Percentiles rank a stretch among this genome's conserved stretches.
Evolutionary conservation across 1,140 invertebrate species (phyloP).

Genomic region (Chrysopa pallens): DNA sequence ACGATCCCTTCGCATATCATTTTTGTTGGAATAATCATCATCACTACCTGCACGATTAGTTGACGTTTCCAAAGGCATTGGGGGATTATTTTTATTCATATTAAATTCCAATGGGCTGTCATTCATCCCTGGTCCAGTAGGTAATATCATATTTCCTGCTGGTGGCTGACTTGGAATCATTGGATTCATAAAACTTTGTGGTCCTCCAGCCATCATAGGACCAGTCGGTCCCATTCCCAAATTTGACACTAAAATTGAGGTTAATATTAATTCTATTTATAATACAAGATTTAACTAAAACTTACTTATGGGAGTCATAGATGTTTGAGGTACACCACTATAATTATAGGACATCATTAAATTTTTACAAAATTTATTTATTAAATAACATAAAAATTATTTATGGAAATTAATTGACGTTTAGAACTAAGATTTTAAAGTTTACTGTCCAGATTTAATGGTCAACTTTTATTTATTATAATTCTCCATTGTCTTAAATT

Average conservation of each 20-base stretch:
- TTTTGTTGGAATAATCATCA: slow-evolving; percentile 24
- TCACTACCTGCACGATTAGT: slow-evolving; percentile 17
- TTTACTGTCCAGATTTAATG: too few relatives aligned
- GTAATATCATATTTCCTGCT: slow-evolving; percentile 4
- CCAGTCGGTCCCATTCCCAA: not conserved
- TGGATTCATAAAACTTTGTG: not conserved
- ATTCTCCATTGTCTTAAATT: too few relatives aligned
- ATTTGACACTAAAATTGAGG: not conserved
- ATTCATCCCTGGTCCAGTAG: slow-evolving; percentile 35
- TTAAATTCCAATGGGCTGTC: slow-evolving; percentile 49
- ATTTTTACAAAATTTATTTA: too few relatives aligned
- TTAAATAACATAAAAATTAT: too few relatives aligned
- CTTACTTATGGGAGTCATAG: slow-evolving; percentile 2
- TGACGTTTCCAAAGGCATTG: slow-evolving; percentile 21
- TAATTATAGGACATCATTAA: slow-evolving; percentile 1
- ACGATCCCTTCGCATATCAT: slow-evolving; percentile 20
- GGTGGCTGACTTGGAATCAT: not conserved
- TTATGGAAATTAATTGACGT: too few relatives aligned
- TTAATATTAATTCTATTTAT: not conserved
- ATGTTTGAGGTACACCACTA: not conserved
- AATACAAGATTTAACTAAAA: not conserved
- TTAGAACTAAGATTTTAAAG: too few relatives aligned
- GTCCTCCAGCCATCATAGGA: not conserved
- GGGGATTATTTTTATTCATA: slow-evolving; percentile 42
- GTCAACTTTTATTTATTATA: too few relatives aligned